phyloP scores from a whole-genome alignment of 2,113 vertebrate genomes.

The Procavia capensis region DNA sequence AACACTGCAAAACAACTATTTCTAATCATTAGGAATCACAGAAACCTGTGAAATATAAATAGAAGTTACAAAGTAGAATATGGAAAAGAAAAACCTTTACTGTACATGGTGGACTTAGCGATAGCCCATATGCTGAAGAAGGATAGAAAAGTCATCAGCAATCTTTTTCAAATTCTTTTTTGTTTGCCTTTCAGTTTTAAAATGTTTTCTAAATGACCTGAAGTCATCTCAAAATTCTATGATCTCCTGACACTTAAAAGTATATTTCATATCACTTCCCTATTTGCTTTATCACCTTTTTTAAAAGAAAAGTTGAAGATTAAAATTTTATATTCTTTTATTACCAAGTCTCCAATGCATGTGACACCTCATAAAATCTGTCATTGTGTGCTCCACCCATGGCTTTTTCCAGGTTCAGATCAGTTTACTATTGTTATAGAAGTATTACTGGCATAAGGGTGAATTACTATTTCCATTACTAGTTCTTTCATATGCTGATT shows the following conservation, averaged over 20 bases:
- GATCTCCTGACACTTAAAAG: constrained; percentile 63
- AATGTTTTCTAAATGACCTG: neutral
- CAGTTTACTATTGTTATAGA: neutral
- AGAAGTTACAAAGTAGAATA: neutral
- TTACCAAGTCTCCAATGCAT: constrained; percentile 78
- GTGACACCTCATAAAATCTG: constrained; percentile 80
- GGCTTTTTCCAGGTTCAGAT: constrained; percentile 58
- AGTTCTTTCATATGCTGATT: neutral
- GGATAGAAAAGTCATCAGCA: neutral
- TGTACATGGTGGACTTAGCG: neutral
- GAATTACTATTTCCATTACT: neutral
- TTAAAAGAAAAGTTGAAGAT: constrained; percentile 78
- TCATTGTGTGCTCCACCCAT: constrained; percentile 53
- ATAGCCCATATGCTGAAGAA: neutral
- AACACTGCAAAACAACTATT: neutral
- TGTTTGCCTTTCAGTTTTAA: constrained; percentile 8
- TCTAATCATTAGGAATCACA: neutral
- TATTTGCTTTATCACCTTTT: constrained; percentile 83
- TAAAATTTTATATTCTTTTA: constrained; percentile 83
- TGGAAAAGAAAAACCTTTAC: neutral
- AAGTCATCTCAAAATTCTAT: constrained; percentile 20
- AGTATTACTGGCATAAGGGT: neutral
- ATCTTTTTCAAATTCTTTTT: neutral
- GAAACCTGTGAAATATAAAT: neutral
- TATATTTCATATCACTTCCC: constrained; percentile 80